Evolutionary conservation across 2,888 invertebrate genomes (phyloP).

Genomic region (Tipula unca): DNA sequence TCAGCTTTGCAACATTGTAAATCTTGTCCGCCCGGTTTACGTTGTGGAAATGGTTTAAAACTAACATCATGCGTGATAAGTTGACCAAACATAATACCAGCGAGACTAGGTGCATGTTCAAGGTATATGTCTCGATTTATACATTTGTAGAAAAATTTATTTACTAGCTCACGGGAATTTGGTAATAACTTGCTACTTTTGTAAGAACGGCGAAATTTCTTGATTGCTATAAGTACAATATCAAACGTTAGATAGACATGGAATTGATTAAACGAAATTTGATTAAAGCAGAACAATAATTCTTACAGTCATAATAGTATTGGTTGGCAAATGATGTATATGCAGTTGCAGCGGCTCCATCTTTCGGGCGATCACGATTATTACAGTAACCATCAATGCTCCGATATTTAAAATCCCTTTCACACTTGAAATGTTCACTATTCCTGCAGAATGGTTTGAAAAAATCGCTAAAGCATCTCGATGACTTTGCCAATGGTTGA

Average conservation of each 20-base stretch:
- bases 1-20: not conserved
- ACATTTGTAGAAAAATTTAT: conserved; percentile 2
- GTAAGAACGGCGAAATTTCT: not conserved
- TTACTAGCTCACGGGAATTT: not conserved
- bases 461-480: not conserved
- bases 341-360: not conserved
- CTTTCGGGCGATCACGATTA: not conserved
- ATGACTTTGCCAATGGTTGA: not conserved
- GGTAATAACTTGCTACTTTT: not conserved
- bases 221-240: not conserved
- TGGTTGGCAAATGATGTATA: not conserved
- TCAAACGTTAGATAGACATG: too few species aligned
- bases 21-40: not conserved
- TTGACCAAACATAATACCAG: not conserved
- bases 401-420: not conserved
- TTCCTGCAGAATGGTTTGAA: not conserved
- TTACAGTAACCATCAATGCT: not conserved
- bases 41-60: not conserved
- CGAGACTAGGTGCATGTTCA: not conserved
- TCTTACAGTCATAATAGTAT: not conserved
- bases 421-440: not conserved
- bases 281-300: not conserved
- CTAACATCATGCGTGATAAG: not conserved
- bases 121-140: not conserved
- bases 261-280: too few species aligned